Base-by-base conservation (phyloP, 2,113 vertebrate genomes). In the Pterophyllum scalare region DNA sequence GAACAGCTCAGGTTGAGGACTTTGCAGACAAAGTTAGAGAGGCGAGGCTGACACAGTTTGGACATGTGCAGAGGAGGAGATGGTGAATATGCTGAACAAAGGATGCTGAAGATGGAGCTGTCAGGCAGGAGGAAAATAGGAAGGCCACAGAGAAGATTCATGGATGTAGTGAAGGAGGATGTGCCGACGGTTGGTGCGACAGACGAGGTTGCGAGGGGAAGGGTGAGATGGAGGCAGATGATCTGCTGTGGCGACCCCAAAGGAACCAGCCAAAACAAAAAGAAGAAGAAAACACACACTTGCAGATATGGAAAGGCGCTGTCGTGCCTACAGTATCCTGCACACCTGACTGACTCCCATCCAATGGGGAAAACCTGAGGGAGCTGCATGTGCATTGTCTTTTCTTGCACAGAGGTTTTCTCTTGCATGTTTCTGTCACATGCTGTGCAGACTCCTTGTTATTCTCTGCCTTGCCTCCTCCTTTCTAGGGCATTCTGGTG, bases 361-460 rank as follows among this genome's bases (percentile, higher is more conserved):
- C 61, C 57, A 64, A 46, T 1, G 67, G 74, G 28, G 8, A 22
- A 20, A 35, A 46, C 75, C 74, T 1, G 31, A 22, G 38, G 38
- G 64, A 81, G 77, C 58, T 74, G 67, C 24, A 24, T 33, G 67
- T 74, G 13, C 31, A 0, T 2, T 54, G 31, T 52, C 24, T 58
- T 59, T 46, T 43, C 58, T 67, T 57, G n/a, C 65, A 54, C 59
- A 33, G 33, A 33, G 10, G 7, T 7, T 60, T 74, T 49, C 17
- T 70, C 38, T 46, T 80, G 56, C 38, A 65, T 85, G 58, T 81
- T 86, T 83, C 72, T n/a, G 64, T 85, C 83, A 56, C 38, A 43
- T 24, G 20, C 43, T 17, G 22, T 49, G 24, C 57, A 72, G 56
- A 24, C 77, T 61, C 75, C 35, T 46, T 28, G 33, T 58, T 65